A percentile compares a stretch with the other conserved stretches of the same genome.
These are phyloP conservation scores for Nasonia longicornis DNA, from an alignment of 1,140 invertebrate genomes.

Conservation along the genomic window DNA sequence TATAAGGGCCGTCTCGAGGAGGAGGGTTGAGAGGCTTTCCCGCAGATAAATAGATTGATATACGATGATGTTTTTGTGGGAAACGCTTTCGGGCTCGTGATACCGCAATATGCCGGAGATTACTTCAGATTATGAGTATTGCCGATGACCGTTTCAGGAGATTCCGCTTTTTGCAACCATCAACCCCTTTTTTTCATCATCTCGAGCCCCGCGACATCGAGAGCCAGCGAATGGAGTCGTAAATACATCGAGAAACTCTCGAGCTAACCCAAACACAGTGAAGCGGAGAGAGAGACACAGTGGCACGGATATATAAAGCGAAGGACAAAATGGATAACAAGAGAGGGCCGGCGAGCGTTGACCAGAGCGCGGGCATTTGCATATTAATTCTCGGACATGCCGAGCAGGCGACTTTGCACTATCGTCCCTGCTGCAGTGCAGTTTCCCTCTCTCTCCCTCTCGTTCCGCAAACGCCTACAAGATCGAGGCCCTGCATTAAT, in stretches of 20 bases:
- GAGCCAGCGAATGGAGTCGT: too few relatives aligned
- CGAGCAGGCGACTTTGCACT: conserved; percentile 42
- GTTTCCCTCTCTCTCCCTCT: background rate
- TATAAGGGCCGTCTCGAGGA: background rate
- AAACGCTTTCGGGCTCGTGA: background rate
- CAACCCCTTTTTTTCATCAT: too few relatives aligned
- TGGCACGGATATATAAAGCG: background rate
- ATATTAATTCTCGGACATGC: conserved; percentile 59
- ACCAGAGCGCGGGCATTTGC: conserved; percentile 51
- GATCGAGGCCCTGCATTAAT: conserved; percentile 27
- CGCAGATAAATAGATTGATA: conserved; percentile 19
- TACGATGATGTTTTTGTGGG: background rate
- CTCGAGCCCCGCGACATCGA: too few relatives aligned
- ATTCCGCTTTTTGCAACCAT: too few relatives aligned
- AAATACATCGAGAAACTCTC: too few relatives aligned
- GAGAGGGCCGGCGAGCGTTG: conserved; percentile 19
- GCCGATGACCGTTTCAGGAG: too few relatives aligned
- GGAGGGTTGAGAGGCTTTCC: background rate
- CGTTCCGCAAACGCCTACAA: conserved; percentile 28
- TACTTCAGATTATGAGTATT: background rate
- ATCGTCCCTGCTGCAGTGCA: background rate
- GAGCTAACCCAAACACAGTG: too few relatives aligned
- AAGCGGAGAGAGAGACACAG: background rate
- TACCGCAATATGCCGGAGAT: background rate
- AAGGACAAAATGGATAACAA: conserved; percentile 19